Conservation (phyloP, 1,140 invertebrate species). For the Heliothis subflexa region DNA sequence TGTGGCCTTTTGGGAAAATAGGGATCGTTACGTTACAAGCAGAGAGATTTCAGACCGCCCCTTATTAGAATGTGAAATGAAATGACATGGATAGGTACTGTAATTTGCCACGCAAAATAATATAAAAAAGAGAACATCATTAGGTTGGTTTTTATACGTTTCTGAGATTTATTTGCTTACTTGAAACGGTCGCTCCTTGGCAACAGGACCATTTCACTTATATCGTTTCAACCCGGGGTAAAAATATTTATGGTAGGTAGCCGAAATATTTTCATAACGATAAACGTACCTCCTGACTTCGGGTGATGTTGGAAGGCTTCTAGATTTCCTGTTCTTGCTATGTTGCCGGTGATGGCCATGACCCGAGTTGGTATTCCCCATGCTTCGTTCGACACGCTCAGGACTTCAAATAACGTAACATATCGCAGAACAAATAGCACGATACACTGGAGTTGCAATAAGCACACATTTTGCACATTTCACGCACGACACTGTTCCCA, state of each 20-base stretch:
- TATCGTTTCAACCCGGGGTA: not conserved
- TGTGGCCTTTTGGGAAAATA: not conserved
- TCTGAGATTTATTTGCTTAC: not conserved
- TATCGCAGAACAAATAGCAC: slow-evolving; percentile 47
- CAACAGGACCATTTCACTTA: slow-evolving; percentile 1
- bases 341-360: slow-evolving; percentile 71
- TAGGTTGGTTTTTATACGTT: slow-evolving; percentile 10
- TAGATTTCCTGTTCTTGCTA: slow-evolving; percentile 79
- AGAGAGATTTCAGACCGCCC: not conserved
- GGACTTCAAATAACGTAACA: slow-evolving; percentile 50
- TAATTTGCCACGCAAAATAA: slow-evolving; percentile 12
- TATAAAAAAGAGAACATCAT: slow-evolving; percentile 30
- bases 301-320: slow-evolving; percentile 83
- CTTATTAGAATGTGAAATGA: slow-evolving; percentile 28
- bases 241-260: not conserved
- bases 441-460: slow-evolving; percentile 37
- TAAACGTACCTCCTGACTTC: slow-evolving; percentile 82
- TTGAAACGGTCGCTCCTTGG: not conserved
- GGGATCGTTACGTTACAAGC: slow-evolving; percentile 10
- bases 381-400: slow-evolving; percentile 48
- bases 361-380: slow-evolving; percentile 83
- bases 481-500: slow-evolving; percentile 37
- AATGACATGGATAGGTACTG: not conserved
- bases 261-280: slow-evolving; percentile 10
- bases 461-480: slow-evolving; percentile 52